Conservation (phyloP, 1,140 invertebrate species). For the Drosophila prosaltans region DNA sequence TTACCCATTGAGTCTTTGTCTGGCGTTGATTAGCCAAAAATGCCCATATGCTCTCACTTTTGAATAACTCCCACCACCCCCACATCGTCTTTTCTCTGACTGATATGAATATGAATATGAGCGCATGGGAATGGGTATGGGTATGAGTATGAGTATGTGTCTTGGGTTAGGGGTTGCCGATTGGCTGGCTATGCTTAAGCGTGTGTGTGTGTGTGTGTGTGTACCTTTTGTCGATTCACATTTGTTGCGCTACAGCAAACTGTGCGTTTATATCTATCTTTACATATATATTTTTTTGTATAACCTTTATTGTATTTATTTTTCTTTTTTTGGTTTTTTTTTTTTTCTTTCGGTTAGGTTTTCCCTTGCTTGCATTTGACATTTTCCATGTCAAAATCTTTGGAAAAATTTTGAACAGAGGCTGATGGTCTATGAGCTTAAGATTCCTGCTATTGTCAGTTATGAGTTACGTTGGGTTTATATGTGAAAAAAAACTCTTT, state of each 20-base stretch:
- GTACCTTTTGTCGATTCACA: conserved; percentile 59
- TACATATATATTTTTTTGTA: no score
- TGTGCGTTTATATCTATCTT: conserved; percentile 10
- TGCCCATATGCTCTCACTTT: conserved; percentile 58
- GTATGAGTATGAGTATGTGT: background rate
- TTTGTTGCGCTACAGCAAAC: conserved; percentile 67
- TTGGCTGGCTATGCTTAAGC: background rate
- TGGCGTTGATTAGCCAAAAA: conserved; percentile 69
- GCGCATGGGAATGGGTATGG: background rate
- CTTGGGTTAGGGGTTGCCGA: conserved; percentile 5
- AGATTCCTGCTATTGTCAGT: conserved; percentile 4
- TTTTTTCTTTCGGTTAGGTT: conserved; percentile 19
- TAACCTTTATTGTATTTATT: conserved; percentile 9
- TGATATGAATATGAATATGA: background rate
- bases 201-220: conserved; percentile 1
- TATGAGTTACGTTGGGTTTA: background rate
- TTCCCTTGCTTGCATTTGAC: conserved; percentile 9
- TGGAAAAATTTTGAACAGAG: background rate
- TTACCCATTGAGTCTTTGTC: conserved; percentile 55
- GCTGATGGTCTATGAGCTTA: background rate
- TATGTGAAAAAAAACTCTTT: no score
- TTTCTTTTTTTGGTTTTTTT: conserved; percentile 61
- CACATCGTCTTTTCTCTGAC: background rate
- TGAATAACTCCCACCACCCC: background rate
- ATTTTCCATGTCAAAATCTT: conserved; percentile 13